phyloP scores from a whole-genome alignment of 2,113 vertebrate genomes.

The Eudyptes chrysolophus region DNA sequence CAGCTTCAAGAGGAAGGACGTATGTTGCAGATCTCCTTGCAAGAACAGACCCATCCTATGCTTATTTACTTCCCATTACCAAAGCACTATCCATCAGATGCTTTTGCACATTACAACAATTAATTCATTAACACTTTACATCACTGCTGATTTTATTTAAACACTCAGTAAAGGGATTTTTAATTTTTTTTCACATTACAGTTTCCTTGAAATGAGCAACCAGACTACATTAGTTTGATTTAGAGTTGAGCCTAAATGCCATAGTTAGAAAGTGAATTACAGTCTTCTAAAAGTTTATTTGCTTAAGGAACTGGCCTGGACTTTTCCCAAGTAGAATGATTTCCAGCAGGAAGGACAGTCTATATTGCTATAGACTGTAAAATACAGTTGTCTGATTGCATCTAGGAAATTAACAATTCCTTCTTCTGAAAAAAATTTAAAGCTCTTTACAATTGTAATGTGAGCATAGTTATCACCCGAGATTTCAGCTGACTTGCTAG shows the following conservation, averaged over 20 bases:
- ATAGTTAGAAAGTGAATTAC: background rate
- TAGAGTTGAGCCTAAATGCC: background rate
- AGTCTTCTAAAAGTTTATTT: background rate
- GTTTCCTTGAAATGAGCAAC: background rate
- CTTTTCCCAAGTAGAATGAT: background rate
- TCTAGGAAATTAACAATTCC: background rate
- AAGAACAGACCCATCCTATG: background rate
- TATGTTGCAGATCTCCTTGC: background rate
- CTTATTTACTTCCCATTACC: background rate
- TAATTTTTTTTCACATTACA: background rate
- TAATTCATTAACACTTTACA: background rate
- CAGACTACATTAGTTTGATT: background rate
- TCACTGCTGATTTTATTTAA: background rate
- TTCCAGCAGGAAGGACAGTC: background rate
- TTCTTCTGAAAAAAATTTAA: background rate
- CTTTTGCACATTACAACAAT: background rate
- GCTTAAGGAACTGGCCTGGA: background rate
- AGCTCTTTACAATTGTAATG: background rate
- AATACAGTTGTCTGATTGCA: background rate
- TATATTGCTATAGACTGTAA: background rate
- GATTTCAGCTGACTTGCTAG: background rate
- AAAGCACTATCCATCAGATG: background rate
- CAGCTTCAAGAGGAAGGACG: background rate
- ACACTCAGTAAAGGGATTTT: background rate
- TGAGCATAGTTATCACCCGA: background rate